Evolutionary conservation across 2,888 invertebrate genomes (phyloP), one percentile per base, ranked within the genome.

Genomic region (Fragum fragum): DNA sequence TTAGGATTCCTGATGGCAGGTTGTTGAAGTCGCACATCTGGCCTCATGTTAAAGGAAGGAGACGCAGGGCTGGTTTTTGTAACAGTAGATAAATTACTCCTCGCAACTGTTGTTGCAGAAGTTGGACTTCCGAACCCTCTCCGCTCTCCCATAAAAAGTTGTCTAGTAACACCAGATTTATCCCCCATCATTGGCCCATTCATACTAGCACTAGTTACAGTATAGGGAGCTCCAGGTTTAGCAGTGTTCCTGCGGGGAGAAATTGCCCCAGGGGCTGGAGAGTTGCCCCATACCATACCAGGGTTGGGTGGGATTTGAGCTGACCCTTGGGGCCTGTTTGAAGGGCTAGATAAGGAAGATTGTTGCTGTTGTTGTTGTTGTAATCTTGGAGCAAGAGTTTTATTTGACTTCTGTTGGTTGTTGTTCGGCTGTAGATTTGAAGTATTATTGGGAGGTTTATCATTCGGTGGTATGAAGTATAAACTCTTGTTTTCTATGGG

Each of bases 131-230:
- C 85, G 80, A 88, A 83, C 18, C 87, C 83, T 66, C 86, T 74
- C 28, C 87, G 85, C 42, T 92, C 93, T 36, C 83, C 86, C 18
- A 92, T 90, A 80, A 94, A 94, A 57, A 94, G 88, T 86, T 94
- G 94, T 39, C 94, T 88, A 1, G 90, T 89, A 26, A 91, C 91
- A 11, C 75, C 76, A 18, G 79, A 89, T 79, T 92, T 90, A 36
- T 89, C 90, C 23, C 66, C 32, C 52, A 75, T 47, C 63, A 75
- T 29, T 18, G 81, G 84, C 66, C 90, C 90, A 71, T 91, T 91
- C 82, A 86, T 87, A 23, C 86, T 88, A 42, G 85, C 73, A 26
- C 84, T 77, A 14, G 89, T 86, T 14, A 90, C 87, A 7, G 87
- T 72, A 57, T 87, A 87, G 1, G 83, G 87, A 28, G 82, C 85